Percentiles rank a stretch among this genome's conserved stretches.
Evolutionary conservation across 2,888 invertebrate species (phyloP).

Genomic region (Euzophera pinguis): DNA sequence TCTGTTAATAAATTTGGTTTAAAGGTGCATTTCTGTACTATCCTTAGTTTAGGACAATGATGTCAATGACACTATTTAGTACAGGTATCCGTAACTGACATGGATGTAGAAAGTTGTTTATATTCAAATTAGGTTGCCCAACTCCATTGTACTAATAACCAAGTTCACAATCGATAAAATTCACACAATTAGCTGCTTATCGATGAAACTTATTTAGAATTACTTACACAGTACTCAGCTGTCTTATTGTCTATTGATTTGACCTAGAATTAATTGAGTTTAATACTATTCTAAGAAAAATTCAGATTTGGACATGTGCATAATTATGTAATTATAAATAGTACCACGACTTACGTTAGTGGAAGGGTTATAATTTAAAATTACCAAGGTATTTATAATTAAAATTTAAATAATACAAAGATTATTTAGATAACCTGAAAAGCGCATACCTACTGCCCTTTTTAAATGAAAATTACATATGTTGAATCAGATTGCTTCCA

Average conservation of each 20-base stretch:
- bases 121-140: constrained; percentile 48
- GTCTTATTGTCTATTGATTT: no score
- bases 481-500: not conserved
- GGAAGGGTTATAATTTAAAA: no score
- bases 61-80: constrained; percentile 45
- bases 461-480: not conserved
- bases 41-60: not conserved
- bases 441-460: no score
- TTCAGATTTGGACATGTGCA: no score
- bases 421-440: no score
- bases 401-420: no score
- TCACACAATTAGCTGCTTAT: constrained; percentile 15
- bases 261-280: no score
- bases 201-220: constrained; percentile 9
- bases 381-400: no score
- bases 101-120: constrained; percentile 48
- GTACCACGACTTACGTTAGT: no score
- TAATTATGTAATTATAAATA: no score
- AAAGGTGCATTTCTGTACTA: not conserved
- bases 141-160: constrained; percentile 26
- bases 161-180: constrained; percentile 27
- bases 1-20: no score
- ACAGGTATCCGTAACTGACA: constrained; percentile 35
- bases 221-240: not conserved
- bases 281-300: no score